These are phyloP conservation scores for Galemys pyrenaicus DNA, from an alignment of 2,113 vertebrate genomes.

Conservation along the genomic window DNA sequence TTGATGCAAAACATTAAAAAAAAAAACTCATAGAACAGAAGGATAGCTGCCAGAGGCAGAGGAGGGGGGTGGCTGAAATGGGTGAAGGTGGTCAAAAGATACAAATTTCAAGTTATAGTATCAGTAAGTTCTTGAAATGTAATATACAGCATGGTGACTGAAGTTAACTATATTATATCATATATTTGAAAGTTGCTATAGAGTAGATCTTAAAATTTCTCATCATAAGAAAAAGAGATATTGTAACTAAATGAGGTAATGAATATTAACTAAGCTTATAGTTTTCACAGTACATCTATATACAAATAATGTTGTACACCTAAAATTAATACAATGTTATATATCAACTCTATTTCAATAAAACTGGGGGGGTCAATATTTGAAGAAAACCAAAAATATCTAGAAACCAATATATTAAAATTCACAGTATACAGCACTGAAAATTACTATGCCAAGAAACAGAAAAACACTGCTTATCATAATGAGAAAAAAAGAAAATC, in stretches of 20 bases:
- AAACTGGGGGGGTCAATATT: no score
- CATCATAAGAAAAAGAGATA: not conserved
- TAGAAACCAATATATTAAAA: no score
- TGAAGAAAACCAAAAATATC: no score
- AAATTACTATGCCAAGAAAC: no score
- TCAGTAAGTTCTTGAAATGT: not conserved
- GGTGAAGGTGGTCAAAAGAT: not conserved
- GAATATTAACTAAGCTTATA: not conserved
- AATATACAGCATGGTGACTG: not conserved
- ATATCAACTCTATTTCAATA: no score
- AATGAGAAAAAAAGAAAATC: not conserved
- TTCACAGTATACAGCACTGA: no score
- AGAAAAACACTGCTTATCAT: not conserved
- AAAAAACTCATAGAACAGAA: not conserved
- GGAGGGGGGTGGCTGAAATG: not conserved
- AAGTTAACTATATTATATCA: not conserved
- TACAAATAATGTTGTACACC: not conserved
- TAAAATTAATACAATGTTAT: no score
- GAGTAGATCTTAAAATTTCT: not conserved
- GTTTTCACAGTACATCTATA: not conserved
- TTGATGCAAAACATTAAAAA: no score
- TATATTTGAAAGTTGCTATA: not conserved
- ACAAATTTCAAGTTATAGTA: not conserved
- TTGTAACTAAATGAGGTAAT: not conserved
- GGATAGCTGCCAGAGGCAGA: not conserved